A percentile compares a stretch with the other conserved stretches of the same genome.
These are phyloP conservation scores for Melanotaenia parkinsoni DNA, from an alignment of 2,797 vertebrate species.

Conservation along the genomic window DNA sequence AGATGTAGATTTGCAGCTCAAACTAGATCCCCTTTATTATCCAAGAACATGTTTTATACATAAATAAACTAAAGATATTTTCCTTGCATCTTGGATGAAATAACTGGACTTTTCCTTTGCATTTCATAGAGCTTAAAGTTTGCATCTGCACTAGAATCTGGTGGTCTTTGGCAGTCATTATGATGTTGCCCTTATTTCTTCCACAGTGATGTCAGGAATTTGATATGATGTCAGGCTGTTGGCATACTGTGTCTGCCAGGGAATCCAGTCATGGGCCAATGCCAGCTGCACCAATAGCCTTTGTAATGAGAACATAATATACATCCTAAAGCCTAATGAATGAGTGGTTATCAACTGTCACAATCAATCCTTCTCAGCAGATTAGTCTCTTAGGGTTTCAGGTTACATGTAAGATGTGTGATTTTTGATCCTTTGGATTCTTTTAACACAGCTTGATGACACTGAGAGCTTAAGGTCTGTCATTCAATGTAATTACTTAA, in stretches of 20 bases:
- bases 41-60: constrained; percentile 11
- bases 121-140: constrained; percentile 24
- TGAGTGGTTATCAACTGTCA: constrained; percentile 41
- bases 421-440: constrained; percentile 1
- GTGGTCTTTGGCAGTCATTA: constrained; percentile 50
- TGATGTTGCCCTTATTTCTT: constrained; percentile 42
- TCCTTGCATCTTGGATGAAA: constrained; percentile 27
- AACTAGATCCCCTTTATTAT: not conserved
- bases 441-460: not conserved
- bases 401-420: not conserved
- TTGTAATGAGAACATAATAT: constrained; percentile 53
- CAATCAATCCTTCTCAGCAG: constrained; percentile 38
- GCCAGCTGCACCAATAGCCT: constrained; percentile 41
- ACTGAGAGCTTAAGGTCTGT: not conserved
- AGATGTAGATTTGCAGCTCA: constrained; percentile 7
- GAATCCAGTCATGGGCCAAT: constrained; percentile 51
- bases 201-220: constrained; percentile 52
- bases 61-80: constrained; percentile 27
- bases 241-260: constrained; percentile 56
- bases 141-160: constrained; percentile 30
- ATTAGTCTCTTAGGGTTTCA: constrained; percentile 5
- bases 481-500: not conserved
- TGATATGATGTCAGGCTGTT: constrained; percentile 61
- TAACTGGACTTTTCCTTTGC: constrained; percentile 10
- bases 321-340: constrained; percentile 48